Base-by-base conservation (phyloP, 2,888 invertebrate genomes). In the Caenorhabditis doughertyi region DNA sequence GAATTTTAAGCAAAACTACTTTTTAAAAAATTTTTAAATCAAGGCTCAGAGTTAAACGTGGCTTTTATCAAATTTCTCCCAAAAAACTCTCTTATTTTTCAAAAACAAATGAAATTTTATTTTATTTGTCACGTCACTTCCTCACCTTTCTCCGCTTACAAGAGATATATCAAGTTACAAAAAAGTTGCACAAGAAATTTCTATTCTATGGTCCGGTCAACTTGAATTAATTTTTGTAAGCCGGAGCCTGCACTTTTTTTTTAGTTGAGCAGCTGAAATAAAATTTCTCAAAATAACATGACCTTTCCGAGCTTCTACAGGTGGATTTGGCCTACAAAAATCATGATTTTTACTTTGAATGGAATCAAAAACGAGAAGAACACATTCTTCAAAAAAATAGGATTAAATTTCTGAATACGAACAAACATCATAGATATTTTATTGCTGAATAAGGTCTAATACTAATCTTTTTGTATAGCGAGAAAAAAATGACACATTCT, bases 121-220 rank as follows among this genome's bases (percentile, higher is more conserved):
- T 44, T 3, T 44, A 11, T 44, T 42, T 32, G 44, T 21, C 44
- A 64, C 64, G 64, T 64, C 64, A 64, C 29, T 64, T 64, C 47
- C 64, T 64, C 23, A 47, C 44, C 62, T 62, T 32, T 58, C 58
- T 23, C 16, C 42, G 62, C 44, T 64, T 47, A 64, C 64, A 64
- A 21, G 64, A 21, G 23, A 32, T 18, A 44, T 29, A 47, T 64
- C 47, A n/a, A 32, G 32, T 64, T 64, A 18, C 64, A 21, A 27
- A 13, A n/a, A 16, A 29, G 27, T 64, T 64, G 64, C 47, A 49
- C n/a, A n/a, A 21, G 21, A n/a, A n/a, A n/a, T n/a, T n/a, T n/a
- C n/a, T n/a, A n/a, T n/a, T n/a, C n/a, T n/a, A n/a, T n/a, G n/a
- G n/a, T n/a, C n/a, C n/a, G n/a, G n/a, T n/a, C n/a, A n/a, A n/a